Evolutionary conservation across 2,888 invertebrate genomes (phyloP), one percentile per base, ranked within the genome.

Genomic region (Thalpophila matura): DNA sequence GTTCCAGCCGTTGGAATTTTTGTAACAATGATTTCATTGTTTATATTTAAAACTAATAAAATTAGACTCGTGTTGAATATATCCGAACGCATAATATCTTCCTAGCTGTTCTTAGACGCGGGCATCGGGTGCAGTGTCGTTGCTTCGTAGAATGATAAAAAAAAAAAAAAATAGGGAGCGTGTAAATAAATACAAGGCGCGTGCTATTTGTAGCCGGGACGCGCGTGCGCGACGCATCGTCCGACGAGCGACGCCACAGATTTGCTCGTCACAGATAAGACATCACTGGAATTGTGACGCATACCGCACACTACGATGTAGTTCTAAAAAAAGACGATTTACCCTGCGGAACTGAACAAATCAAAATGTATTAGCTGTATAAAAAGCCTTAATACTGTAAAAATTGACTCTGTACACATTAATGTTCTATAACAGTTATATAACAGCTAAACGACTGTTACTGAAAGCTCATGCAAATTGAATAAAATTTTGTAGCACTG

Each of bases 151-250:
- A 83, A 84, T 77, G 68, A 71, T 75, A 72, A 83, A 86, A 85
- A 85, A 83, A 85, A 40, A 83, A 80, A 61, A 82, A 84, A 80
- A 70, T 80, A 87, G 90, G 90, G 88, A 89, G 87, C 83, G 82
- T 82, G 86, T 88, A 91, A 91, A 91, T 92, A 91, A 89, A 77
- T 75, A 89, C 81, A 78, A 79, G 81, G 80, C 87, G 87, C 85
- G 87, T 85, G 91, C 92, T 93, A 93, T 93, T 92, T 91, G 89
- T 80, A 83, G 88, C 87, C 71, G 68, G 35, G 77, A 80, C 83
- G 88, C 91, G 92, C 91, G 84, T 84, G 73, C 77, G 74, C 71
- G 77, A 65, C 80, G 79, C 64, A 68, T 59, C 57, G 69, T 77
- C 76, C 74, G 74, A 50, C 72, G 70, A 24, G 1, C 55, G 43